Evolutionary conservation across 2,797 vertebrate genomes (phyloP).

Genomic region (Oophaga sylvatica): DNA sequence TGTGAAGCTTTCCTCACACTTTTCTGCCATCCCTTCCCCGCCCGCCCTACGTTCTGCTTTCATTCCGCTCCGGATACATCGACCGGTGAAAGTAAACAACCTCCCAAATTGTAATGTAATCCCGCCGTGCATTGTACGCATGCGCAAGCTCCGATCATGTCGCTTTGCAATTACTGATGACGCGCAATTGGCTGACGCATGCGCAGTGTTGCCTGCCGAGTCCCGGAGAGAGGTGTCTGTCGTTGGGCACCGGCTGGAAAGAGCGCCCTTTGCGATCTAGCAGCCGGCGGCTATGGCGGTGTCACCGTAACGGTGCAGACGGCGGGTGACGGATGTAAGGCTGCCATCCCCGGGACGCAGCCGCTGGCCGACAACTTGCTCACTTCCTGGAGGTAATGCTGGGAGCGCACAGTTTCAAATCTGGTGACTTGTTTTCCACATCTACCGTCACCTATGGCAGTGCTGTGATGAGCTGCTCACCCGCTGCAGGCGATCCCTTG

Average conservation of each 20-base stretch:
- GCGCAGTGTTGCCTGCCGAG: background rate
- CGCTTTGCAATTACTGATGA: conserved; percentile 24
- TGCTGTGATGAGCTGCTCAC: too few relatives aligned
- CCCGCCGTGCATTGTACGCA: background rate
- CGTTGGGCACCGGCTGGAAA: conserved; percentile 25
- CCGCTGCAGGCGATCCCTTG: background rate
- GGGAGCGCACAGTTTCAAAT: conserved; percentile 30
- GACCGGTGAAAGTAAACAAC: background rate
- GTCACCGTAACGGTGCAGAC: too few relatives aligned
- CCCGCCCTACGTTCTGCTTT: background rate
- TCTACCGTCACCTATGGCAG: background rate
- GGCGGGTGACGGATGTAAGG: background rate
- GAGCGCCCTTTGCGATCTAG: conserved; percentile 28
- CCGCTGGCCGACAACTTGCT: conserved; percentile 3
- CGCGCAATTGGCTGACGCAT: background rate
- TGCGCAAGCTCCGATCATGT: background rate
- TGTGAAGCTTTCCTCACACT: too few relatives aligned
- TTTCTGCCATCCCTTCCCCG: background rate
- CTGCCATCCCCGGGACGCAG: background rate
- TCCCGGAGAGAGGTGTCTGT: conserved; percentile 13
- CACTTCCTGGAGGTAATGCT: conserved; percentile 41
- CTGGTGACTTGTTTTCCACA: background rate
- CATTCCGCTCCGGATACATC: accelerated
- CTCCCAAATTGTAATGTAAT: background rate
- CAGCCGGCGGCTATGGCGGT: background rate